Evolutionary conservation across 2,888 invertebrate genomes (phyloP).

Genomic region (Rhamphomyia laevipes): DNA sequence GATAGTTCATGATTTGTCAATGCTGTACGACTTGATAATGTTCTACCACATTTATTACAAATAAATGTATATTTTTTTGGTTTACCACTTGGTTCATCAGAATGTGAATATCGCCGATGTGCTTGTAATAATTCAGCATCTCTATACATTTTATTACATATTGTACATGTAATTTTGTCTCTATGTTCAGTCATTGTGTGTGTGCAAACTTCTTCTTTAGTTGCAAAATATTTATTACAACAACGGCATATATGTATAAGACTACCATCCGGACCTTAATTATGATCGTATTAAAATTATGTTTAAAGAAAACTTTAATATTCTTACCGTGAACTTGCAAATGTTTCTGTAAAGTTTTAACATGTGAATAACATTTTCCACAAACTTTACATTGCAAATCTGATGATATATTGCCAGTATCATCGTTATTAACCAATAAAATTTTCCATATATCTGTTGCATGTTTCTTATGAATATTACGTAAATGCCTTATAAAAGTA

Average conservation of each 20-base stretch:
- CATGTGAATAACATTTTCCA: no score
- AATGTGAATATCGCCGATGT: neutral
- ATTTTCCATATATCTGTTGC: no score
- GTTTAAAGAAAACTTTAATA: no score
- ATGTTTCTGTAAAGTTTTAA: no score
- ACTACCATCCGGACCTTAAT: neutral
- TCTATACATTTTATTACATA: conserved; percentile 32
- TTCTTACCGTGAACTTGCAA: no score
- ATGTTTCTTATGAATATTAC: no score
- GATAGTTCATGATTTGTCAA: conserved; percentile 37
- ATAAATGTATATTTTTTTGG: neutral
- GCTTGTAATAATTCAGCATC: neutral
- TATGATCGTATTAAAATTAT: no score
- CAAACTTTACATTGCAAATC: no score
- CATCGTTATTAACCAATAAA: no score
- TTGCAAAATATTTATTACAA: conserved; percentile 27
- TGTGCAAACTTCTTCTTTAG: conserved; percentile 32
- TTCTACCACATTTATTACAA: conserved; percentile 35
- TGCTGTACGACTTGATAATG: conserved; percentile 33
- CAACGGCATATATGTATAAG: neutral
- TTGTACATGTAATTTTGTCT: conserved; percentile 35
- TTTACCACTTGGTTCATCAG: neutral
- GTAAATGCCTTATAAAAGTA: no score
- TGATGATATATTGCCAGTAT: no score
- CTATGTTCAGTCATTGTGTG: conserved; percentile 37